A percentile compares a stretch with the other conserved stretches of the same genome.
Conservation (phyloP, 30 jellyfish, hydroid and myxozoan species). For the Chrysaora quinquecirrha region DNA sequence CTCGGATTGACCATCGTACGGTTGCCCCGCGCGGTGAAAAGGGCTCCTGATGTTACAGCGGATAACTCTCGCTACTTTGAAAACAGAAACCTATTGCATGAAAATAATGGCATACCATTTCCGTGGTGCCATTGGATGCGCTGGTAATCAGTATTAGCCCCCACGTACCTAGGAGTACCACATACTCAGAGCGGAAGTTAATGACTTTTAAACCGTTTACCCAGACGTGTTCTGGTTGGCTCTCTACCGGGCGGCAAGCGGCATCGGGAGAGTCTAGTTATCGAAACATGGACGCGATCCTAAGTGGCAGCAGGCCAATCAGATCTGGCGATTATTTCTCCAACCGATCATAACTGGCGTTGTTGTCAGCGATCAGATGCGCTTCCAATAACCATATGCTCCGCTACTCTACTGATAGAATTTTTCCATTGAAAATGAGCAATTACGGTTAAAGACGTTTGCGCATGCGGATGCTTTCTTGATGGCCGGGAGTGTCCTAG, state of each 20-base stretch:
- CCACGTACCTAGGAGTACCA: constrained; percentile 66
- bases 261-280: constrained; percentile 59
- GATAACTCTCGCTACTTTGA: too few species aligned
- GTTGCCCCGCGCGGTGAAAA: too few species aligned
- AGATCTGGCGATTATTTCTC: constrained; percentile 80
- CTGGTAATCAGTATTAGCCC: constrained; percentile 77
- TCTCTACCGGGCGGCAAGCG: constrained; percentile 76
- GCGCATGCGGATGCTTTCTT: constrained; percentile 9
- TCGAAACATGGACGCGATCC: constrained; percentile 75
- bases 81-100: too few species aligned
- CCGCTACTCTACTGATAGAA: too few species aligned
- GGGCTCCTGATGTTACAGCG: too few species aligned
- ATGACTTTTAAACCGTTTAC: constrained; percentile 57
- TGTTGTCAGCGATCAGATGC: constrained; percentile 77
- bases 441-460: background rate
- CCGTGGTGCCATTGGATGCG: constrained; percentile 70
- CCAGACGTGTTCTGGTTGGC: constrained; percentile 51
- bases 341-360: constrained; percentile 75
- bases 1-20: too few species aligned
- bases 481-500: too few species aligned
- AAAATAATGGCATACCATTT: constrained; percentile 59
- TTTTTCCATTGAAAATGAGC: too few species aligned
- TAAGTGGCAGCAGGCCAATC: constrained; percentile 66
- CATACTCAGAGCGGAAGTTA: constrained; percentile 56
- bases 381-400: constrained; percentile 60